Evolutionary conservation across 2,797 vertebrate genomes (phyloP), one percentile per base, ranked within the genome.

Genomic region (Melanotaenia parkinsoni): DNA sequence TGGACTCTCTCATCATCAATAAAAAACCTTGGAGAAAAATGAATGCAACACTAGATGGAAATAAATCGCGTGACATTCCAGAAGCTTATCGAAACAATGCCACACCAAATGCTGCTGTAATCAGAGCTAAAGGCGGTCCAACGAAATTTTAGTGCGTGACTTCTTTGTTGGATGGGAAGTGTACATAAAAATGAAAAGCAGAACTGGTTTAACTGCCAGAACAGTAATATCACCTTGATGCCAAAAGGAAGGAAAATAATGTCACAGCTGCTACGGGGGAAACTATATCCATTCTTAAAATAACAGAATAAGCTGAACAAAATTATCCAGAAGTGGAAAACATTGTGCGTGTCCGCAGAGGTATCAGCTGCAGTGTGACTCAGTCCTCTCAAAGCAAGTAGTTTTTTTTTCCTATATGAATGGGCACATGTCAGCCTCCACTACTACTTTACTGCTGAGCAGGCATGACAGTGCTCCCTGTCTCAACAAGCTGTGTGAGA

Each of bases 401-500:
- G 67, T 12, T 38, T 12, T 63, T 16, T 61, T 30, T 38, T 66
- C 5, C 54, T 80, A 63, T 51, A 4, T 76, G 57, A 79, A 68
- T 65, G 51, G 53, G 32, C 20, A 53, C 5, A 33, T 37, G 7
- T 30, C 74, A 69, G 67, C 76, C 35, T 61, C 33, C 57, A 74
- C 60, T 54, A 64, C 68, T 35, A 51, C 58, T 43, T 54, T 60
- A 38, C 61, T 33, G 20, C 63, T 28, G 54, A 76, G 64, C 24
- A 58, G 69, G 62, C 20, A 0, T 40, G 5, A 33, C 7, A 57
- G 5, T 1, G 1, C 11, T 45, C 43, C 66, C 66, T 67, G 83
- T 80, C 77, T 71, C 65, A 65, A 74, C 74, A 62, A 60, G 80
- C 58, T 67, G 72, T 0, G 53, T 80, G 66, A 72, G 67, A 35